Base-by-base conservation (phyloP, 2,113 vertebrate species). In the Corydoras maculifer region DNA sequence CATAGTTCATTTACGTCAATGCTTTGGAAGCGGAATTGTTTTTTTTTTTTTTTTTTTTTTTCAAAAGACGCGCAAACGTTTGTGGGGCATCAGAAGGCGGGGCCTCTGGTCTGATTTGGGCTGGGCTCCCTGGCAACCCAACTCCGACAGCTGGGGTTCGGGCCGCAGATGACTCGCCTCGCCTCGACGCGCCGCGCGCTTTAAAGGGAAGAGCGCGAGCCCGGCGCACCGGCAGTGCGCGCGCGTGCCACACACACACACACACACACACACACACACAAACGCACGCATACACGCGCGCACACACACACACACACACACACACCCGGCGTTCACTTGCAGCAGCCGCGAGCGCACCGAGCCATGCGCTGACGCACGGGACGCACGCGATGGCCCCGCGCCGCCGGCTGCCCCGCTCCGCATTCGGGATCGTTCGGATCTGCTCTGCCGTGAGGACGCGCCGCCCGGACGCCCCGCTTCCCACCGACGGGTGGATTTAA, bases 351-450 rank as follows among this genome's bases (percentile, higher is more conserved):
- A 43, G 35, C 35, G 14, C n/a, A 48, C 43, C 14, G 32, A n/a
- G 12, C 13, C 53, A 15, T 25, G 54, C 14, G 11, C 35, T 29
- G 31, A 32, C 60, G 65, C 18, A 61, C 3, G 58, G 4, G 35
- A 25, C 35, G 30, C 48, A 50, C 31, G 79, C 51, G 72, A 87
- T 87, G 86, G 88, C 84, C 78, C 72, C 65, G 30, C 49, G 65
- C 58, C 65, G 63, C 58, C 18, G 18, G 18, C 18, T 25, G 35
- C 7, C 7, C 35, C 35, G 35, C 35, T 43, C 35, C 35, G 35
- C 35, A 43, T 43, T 43, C 7, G 35, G 4, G 35, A 43, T 43
- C 7, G 4, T 43, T 43, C 35, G 35, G 35, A 8, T 43, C 35
- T 5, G 35, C 35, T 43, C 7, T 0, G 35, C 35, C 7, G 4